These are phyloP conservation scores for Spheniscus humboldti DNA, from an alignment of 2,797 vertebrate genomes.

Conservation along the genomic window DNA sequence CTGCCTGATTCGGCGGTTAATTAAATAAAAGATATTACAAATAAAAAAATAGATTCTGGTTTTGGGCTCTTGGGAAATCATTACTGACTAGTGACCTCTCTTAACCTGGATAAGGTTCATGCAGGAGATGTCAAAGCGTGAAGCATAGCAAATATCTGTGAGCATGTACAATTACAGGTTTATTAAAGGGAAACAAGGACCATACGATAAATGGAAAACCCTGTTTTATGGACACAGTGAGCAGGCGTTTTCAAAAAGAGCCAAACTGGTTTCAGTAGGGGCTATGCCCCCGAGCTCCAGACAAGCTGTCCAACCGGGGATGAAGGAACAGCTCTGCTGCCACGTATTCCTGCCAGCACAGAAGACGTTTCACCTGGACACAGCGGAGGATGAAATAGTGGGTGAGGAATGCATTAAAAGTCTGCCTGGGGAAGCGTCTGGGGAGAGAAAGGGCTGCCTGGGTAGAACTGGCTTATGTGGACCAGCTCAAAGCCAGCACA, in stretches of 20 bases:
- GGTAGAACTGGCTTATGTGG: no score
- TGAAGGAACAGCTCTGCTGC: not conserved
- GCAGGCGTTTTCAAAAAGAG: rapidly evolving
- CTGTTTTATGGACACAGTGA: rapidly evolving
- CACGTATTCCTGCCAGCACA: rapidly evolving
- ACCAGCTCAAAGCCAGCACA: not conserved
- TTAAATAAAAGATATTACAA: conserved; percentile 43
- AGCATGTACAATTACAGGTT: conserved; percentile 47
- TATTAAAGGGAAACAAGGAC: conserved; percentile 48
- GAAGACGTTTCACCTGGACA: not conserved
- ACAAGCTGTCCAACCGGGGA: rapidly evolving
- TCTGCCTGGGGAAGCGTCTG: not conserved
- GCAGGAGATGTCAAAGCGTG: conserved; percentile 17
- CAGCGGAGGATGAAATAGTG: rapidly evolving
- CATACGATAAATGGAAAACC: not conserved
- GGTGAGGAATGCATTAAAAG: not conserved
- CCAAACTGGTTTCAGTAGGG: rapidly evolving
- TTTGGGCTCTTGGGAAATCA: conserved; percentile 32
- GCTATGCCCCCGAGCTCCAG: not conserved
- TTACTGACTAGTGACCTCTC: conserved; percentile 28
- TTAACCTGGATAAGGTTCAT: conserved; percentile 19
- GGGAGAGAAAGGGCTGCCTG: no score
- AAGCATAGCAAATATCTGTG: conserved; percentile 1
- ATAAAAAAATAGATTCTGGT: not conserved
- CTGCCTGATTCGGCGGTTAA: not conserved